Evolutionary conservation across 1,140 invertebrate species (phyloP).

Genomic region (Zaprionus ornatus): DNA sequence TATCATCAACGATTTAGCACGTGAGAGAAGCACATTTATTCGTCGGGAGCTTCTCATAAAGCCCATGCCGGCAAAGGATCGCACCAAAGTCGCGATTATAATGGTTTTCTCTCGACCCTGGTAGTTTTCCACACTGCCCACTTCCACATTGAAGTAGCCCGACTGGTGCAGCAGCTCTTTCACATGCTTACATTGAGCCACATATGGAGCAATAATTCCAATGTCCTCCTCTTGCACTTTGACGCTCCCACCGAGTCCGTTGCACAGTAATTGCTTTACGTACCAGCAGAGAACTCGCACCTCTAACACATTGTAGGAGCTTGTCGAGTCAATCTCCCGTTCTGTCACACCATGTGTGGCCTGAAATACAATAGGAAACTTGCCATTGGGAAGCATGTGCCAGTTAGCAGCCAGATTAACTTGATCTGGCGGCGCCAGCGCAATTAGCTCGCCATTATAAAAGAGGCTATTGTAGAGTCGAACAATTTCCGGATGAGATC

Average conservation of each 20-base stretch:
- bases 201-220: conserved; percentile 93
- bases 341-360: conserved; percentile 85
- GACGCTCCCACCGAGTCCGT: conserved; percentile 67
- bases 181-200: conserved; percentile 86
- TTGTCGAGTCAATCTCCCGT: conserved; percentile 38
- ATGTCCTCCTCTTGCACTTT: conserved; percentile 87
- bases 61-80: conserved; percentile 87
- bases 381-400: conserved; percentile 75
- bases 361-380: conserved; percentile 88
- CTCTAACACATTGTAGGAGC: conserved; percentile 85
- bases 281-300: conserved; percentile 85
- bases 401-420: conserved; percentile 73
- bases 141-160: conserved; percentile 84
- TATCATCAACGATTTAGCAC: conserved; percentile 91
- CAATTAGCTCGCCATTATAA: conserved; percentile 86
- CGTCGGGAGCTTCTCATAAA: conserved; percentile 90
- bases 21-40: conserved; percentile 93
- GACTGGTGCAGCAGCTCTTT: conserved; percentile 11
- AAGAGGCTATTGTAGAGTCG: conserved; percentile 87
- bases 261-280: conserved; percentile 76
- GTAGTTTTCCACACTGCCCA: conserved; percentile 94
- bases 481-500: conserved; percentile 87
- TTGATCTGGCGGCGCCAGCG: conserved; percentile 48
- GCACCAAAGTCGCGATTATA: conserved; percentile 92
- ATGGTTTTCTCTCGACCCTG: conserved; percentile 93